Conservation (phyloP, 2,888 invertebrate genomes). For the Drosophila koepferae region DNA sequence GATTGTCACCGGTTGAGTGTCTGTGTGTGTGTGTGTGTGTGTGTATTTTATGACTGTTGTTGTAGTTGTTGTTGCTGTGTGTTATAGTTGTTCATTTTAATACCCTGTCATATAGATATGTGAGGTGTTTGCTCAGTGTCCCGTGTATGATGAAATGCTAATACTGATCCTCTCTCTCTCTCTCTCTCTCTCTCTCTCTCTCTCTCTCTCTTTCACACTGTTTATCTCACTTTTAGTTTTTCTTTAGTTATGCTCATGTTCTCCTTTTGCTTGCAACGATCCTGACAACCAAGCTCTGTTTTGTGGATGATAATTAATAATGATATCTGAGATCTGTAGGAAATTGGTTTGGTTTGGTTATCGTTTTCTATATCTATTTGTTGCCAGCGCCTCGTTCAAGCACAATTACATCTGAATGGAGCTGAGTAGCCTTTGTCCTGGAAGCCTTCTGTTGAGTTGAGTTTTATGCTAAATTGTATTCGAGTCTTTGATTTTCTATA, state of each 20-base stretch:
- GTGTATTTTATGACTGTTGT: constrained; percentile 50
- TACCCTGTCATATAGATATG: constrained; percentile 48
- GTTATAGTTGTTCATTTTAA: constrained; percentile 34
- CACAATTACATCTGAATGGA: constrained; percentile 1
- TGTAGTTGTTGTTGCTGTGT: constrained; percentile 12
- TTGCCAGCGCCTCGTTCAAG: constrained; percentile 26
- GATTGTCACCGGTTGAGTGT: constrained; percentile 68
- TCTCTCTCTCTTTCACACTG: neutral
- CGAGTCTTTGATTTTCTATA: constrained; percentile 23
- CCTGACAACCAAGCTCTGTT: constrained; percentile 47
- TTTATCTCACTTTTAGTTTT: too few relatives aligned
- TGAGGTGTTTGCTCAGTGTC: constrained; percentile 29
- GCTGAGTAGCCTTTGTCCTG: constrained; percentile 25
- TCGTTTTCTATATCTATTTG: constrained; percentile 11
- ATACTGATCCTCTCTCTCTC: constrained; percentile 50
- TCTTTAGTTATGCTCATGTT: neutral
- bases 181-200: neutral
- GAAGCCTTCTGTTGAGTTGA: constrained; percentile 30
- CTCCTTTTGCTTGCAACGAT: constrained; percentile 2
- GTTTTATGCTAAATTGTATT: constrained; percentile 4
- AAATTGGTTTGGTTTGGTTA: constrained; percentile 12
- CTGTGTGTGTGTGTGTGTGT: constrained; percentile 30
- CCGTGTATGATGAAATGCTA: constrained; percentile 33
- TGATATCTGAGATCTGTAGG: constrained; percentile 27
- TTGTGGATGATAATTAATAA: constrained; percentile 16